Evolutionary conservation across 2,888 invertebrate genomes (phyloP).

Genomic region (Dicranocentrus wangi): DNA sequence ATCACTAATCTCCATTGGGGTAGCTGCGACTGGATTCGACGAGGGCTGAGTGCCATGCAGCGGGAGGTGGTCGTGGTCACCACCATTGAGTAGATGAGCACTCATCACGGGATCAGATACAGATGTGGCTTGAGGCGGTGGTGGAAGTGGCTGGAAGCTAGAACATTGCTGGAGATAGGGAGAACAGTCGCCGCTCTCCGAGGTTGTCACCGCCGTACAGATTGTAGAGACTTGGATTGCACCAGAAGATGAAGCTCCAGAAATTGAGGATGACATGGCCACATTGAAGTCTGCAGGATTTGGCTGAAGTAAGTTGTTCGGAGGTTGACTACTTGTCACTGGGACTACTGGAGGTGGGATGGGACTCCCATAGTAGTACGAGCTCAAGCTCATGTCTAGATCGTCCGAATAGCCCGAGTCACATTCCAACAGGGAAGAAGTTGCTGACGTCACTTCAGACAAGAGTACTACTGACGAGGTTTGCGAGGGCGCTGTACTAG

Average conservation of each 20-base stretch:
- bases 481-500: slow-evolving; percentile 30
- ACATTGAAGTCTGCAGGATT: slow-evolving; percentile 17
- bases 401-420: slow-evolving; percentile 72
- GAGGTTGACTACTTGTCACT: slow-evolving; percentile 1
- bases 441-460: slow-evolving; percentile 37
- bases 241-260: slow-evolving; percentile 36
- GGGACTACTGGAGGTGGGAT: slow-evolving; percentile 26
- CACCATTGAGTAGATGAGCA: slow-evolving; percentile 2
- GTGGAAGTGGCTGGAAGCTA: slow-evolving; percentile 45
- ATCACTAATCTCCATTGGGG: slow-evolving; percentile 62
- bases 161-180: slow-evolving; percentile 40
- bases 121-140: slow-evolving; percentile 17
- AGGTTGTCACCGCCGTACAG: neutral
- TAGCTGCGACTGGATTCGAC: neutral
- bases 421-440: slow-evolving; percentile 67
- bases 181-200: neutral
- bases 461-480: slow-evolving; percentile 21
- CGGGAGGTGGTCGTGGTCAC: neutral
- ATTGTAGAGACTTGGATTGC: slow-evolving; percentile 35
- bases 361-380: slow-evolving; percentile 68
- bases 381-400: slow-evolving; percentile 67
- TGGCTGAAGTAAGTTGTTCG: slow-evolving; percentile 15
- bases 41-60: slow-evolving; percentile 3
- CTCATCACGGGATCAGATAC: slow-evolving; percentile 2
- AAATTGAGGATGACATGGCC: slow-evolving; percentile 49